Conservation (phyloP, 1,140 invertebrate genomes). For the Gerris buenoi region DNA sequence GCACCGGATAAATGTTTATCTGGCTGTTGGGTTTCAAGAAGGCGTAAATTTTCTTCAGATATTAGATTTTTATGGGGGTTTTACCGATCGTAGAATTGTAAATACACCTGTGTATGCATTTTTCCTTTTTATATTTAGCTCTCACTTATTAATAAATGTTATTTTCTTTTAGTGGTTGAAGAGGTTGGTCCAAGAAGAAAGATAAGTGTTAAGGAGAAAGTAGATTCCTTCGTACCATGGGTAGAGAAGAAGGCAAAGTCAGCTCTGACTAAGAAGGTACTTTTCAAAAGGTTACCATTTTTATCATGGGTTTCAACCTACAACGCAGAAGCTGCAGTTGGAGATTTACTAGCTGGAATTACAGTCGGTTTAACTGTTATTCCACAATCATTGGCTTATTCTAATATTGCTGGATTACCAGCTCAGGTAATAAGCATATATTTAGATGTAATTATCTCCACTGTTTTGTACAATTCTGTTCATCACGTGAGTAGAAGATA, state of each 20-base stretch:
- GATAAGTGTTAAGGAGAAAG: conserved; percentile 24
- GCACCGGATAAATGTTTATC: too few relatives aligned
- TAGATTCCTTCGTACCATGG: conserved; percentile 25
- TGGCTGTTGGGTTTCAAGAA: too few relatives aligned
- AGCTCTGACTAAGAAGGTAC: conserved; percentile 43
- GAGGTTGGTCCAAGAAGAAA: conserved; percentile 26
- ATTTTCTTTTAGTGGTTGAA: conserved; percentile 29
- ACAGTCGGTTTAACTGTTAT: conserved; percentile 75
- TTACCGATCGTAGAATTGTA: too few relatives aligned
- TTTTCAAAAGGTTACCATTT: conserved; percentile 53
- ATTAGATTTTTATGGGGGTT: too few relatives aligned
- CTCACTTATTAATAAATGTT: not conserved
- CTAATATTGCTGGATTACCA: conserved; percentile 63
- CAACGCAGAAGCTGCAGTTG: conserved; percentile 44
- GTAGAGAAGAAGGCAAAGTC: conserved; percentile 27
- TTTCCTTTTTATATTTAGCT: too few relatives aligned
- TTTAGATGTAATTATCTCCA: not conserved
- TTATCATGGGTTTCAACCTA: conserved; percentile 57
- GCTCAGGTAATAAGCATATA: conserved; percentile 37
- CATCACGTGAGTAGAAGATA: too few relatives aligned
- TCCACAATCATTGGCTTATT: conserved; percentile 67
- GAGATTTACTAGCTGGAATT: conserved; percentile 68
- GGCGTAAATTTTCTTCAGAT: too few relatives aligned
- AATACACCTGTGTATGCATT: too few relatives aligned
- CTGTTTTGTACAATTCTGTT: too few relatives aligned